Conservation (phyloP, 2,888 invertebrate genomes). For the Epinotia bilunana region DNA sequence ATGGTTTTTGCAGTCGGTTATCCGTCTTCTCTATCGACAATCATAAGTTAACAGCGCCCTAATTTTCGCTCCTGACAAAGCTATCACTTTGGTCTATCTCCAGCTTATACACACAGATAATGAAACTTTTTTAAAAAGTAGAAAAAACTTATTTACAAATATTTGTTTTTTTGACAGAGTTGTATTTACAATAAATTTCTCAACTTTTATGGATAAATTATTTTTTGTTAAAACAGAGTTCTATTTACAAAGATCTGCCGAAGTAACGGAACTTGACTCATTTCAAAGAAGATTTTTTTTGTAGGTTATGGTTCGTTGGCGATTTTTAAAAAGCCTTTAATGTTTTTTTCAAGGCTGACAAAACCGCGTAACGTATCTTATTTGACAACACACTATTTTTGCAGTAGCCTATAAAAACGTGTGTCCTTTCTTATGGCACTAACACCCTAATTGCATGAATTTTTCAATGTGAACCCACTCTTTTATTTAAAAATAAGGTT, state of each 20-base stretch:
- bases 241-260: constrained; percentile 83
- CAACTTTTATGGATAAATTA: constrained; percentile 56
- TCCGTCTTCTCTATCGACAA: neutral
- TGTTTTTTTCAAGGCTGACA: constrained; percentile 71
- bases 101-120: constrained; percentile 81
- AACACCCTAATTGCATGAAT: constrained; percentile 20
- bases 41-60: constrained; percentile 12
- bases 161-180: constrained; percentile 38
- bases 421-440: constrained; percentile 58
- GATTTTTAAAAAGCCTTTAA: constrained; percentile 78
- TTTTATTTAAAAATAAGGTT: neutral
- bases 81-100: constrained; percentile 87
- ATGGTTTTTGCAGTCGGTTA: neutral
- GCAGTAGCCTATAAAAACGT: constrained; percentile 81
- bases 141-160: constrained; percentile 48
- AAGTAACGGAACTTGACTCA: constrained; percentile 70
- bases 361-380: constrained; percentile 67
- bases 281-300: constrained; percentile 58
- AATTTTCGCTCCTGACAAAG: constrained; percentile 66
- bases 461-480: constrained; percentile 1
- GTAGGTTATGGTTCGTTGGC: constrained; percentile 60
- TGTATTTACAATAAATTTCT: constrained; percentile 48
- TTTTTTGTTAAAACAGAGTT: constrained; percentile 63
- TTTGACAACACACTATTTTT: constrained; percentile 77
- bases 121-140: constrained; percentile 55